A percentile compares a stretch with the other conserved stretches of the same genome.
Conservation (phyloP, 2,888 invertebrate species). For the Drosophila percnosoma region DNA sequence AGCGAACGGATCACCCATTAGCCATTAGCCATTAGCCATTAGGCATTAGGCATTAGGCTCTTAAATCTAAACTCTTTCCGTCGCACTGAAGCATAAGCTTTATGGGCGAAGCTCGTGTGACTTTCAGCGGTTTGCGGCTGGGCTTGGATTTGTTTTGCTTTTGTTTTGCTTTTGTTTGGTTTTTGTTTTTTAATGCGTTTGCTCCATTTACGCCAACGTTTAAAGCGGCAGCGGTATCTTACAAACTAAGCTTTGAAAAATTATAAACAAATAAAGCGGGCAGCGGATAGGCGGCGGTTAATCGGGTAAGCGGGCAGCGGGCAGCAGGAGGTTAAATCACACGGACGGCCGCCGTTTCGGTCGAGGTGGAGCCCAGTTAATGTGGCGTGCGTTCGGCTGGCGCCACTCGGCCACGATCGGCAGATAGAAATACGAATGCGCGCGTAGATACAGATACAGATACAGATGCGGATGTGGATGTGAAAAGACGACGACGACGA, state of each 20-base stretch:
- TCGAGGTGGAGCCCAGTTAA: slow-evolving; percentile 55
- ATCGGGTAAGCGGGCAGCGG: slow-evolving; percentile 14
- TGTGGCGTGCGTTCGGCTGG: slow-evolving; percentile 76
- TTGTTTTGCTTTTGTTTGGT: slow-evolving; percentile 18
- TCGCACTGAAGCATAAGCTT: slow-evolving; percentile 10
- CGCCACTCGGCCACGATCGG: slow-evolving; percentile 60
- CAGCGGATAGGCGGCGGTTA: neutral
- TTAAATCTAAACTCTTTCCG: slow-evolving; percentile 6
- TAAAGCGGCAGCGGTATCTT: slow-evolving; percentile 27
- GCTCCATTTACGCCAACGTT: slow-evolving; percentile 72
- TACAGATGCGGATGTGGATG: slow-evolving; percentile 25
- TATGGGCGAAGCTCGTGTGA: slow-evolving; percentile 50
- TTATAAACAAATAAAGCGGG: slow-evolving; percentile 73
- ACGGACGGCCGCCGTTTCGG: slow-evolving; percentile 52
- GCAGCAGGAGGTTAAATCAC: slow-evolving; percentile 49
- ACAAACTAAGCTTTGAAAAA: slow-evolving; percentile 75
- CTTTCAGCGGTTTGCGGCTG: slow-evolving; percentile 13
- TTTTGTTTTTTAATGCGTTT: slow-evolving; percentile 62
- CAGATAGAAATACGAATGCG: slow-evolving; percentile 34
- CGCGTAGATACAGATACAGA: slow-evolving; percentile 22
- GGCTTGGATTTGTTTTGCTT: slow-evolving; percentile 1
- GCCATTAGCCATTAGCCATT: slow-evolving; percentile 30
- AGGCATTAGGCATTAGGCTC: slow-evolving; percentile 36
- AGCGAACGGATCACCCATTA: slow-evolving; percentile 48
- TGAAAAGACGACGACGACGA: neutral